A percentile compares a stretch with the other conserved stretches of the same genome.
Evolutionary conservation across 2,113 vertebrate species (phyloP).

Genomic region (Electrona antarctica): DNA sequence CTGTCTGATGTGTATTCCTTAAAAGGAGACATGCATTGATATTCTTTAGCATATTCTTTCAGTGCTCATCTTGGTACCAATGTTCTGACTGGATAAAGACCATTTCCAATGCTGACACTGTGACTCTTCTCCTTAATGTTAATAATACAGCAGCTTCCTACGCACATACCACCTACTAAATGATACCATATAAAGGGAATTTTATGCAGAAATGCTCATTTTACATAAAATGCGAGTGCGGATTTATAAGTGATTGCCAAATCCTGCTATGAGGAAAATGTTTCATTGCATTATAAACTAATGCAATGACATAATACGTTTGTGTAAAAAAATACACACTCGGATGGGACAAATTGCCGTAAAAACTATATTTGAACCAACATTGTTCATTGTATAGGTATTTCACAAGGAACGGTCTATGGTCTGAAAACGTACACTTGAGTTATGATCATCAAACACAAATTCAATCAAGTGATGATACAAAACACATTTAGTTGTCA

Average conservation of each 20-base stretch:
- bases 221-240: constrained; percentile 89
- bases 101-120: constrained; percentile 78
- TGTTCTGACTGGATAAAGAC: constrained; percentile 11
- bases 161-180: constrained; percentile 91
- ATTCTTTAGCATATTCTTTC: constrained; percentile 56
- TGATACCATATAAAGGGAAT: constrained; percentile 88
- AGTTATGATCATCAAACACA: constrained; percentile 37
- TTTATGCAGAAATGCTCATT: constrained; percentile 87
- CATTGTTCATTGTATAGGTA: constrained; percentile 82
- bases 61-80: constrained; percentile 56
- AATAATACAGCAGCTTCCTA: constrained; percentile 94
- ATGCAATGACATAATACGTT: constrained; percentile 85
- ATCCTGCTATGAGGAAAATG: constrained; percentile 88
- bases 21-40: constrained; percentile 4
- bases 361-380: constrained; percentile 76
- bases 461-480: constrained; percentile 49
- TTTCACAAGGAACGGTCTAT: constrained; percentile 57
- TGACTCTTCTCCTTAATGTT: constrained; percentile 82
- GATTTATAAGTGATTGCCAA: constrained; percentile 90
- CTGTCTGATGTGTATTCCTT: background rate
- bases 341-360: background rate
- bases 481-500: constrained; percentile 58
- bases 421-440: constrained; percentile 43
- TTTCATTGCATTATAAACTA: constrained; percentile 89
- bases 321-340: constrained; percentile 74